phyloP scores from a whole-genome alignment of 2,113 vertebrate species.

The Takifugu bimaculatus region DNA sequence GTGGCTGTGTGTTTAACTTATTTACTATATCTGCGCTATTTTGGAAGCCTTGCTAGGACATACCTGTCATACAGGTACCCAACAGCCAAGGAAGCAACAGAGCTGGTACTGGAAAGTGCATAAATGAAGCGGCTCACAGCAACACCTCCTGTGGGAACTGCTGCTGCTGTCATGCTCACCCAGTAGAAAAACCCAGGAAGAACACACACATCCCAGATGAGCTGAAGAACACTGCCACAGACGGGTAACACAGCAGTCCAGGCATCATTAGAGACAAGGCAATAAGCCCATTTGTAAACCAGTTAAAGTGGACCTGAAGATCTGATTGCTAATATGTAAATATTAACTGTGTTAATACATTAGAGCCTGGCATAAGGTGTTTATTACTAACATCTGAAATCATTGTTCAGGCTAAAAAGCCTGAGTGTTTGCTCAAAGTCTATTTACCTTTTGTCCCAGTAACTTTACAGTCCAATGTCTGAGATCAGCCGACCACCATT shows the following conservation, averaged over 20 bases:
- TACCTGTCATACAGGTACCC: constrained; percentile 35
- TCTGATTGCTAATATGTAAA: no score
- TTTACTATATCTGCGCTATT: constrained; percentile 42
- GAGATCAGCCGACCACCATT: no score
- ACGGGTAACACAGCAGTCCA: neutral
- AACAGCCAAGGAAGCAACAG: constrained; percentile 1
- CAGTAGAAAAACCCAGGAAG: constrained; percentile 37
- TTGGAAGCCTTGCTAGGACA: constrained; percentile 30
- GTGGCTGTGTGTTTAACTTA: constrained; percentile 15
- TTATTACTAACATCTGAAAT: no score
- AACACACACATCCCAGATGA: no score
- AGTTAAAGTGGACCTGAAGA: neutral
- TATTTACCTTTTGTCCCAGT: no score
- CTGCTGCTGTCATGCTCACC: constrained; percentile 43
- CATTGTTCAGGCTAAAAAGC: no score
- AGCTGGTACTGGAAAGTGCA: neutral
- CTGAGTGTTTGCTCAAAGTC: no score
- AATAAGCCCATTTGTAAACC: neutral
- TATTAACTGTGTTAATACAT: no score
- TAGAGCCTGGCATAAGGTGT: no score
- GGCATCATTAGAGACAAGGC: neutral
- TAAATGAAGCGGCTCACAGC: constrained; percentile 2
- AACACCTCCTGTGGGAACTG: constrained; percentile 57
- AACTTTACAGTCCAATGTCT: no score
- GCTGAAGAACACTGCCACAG: no score